These are phyloP conservation scores for Chondrosia reniformis DNA, from an alignment of 37 sponge, comb jelly and placozoan species.

Conservation along the genomic window DNA sequence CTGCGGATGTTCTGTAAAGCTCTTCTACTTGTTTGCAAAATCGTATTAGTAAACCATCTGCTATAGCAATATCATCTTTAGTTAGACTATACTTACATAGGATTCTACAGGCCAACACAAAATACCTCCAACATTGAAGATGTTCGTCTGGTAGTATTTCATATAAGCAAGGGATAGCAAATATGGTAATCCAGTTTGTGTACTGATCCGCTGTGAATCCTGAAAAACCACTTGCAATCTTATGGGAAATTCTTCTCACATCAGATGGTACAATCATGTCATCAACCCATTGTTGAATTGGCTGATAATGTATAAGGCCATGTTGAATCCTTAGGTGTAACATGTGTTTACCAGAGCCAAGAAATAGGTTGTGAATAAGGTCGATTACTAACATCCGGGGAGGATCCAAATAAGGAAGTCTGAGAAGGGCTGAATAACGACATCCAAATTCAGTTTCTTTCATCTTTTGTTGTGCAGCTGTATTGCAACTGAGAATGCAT, in stretches of 20 bases:
- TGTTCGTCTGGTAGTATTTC: slow-evolving; percentile 34
- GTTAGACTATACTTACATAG: slow-evolving; percentile 3
- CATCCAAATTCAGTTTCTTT: slow-evolving; percentile 30
- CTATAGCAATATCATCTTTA: neutral
- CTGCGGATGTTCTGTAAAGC: neutral
- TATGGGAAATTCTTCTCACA: slow-evolving; percentile 10
- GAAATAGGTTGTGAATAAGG: slow-evolving; percentile 37
- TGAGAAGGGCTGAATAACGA: slow-evolving; percentile 26
- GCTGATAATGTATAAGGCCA: neutral
- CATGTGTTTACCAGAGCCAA: slow-evolving; percentile 25
- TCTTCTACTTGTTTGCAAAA: neutral
- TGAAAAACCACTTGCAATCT: slow-evolving; percentile 13
- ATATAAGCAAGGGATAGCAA: slow-evolving; percentile 20
- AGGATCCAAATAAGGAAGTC: slow-evolving; percentile 33
- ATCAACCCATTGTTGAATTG: slow-evolving; percentile 14
- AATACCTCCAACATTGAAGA: slow-evolving; percentile 36
- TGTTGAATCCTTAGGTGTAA: slow-evolving; percentile 30
- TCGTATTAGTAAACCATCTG: neutral
- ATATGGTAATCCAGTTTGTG: slow-evolving; percentile 32
- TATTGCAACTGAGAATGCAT: neutral
- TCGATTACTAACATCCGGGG: slow-evolving; percentile 24
- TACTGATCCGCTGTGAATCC: slow-evolving; percentile 44
- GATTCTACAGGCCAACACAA: slow-evolving; percentile 29
- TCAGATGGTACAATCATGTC: slow-evolving; percentile 21
- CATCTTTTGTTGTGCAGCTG: neutral